Base-by-base conservation (phyloP, 2,888 invertebrate genomes). In the Ormyrus nitidulus region DNA sequence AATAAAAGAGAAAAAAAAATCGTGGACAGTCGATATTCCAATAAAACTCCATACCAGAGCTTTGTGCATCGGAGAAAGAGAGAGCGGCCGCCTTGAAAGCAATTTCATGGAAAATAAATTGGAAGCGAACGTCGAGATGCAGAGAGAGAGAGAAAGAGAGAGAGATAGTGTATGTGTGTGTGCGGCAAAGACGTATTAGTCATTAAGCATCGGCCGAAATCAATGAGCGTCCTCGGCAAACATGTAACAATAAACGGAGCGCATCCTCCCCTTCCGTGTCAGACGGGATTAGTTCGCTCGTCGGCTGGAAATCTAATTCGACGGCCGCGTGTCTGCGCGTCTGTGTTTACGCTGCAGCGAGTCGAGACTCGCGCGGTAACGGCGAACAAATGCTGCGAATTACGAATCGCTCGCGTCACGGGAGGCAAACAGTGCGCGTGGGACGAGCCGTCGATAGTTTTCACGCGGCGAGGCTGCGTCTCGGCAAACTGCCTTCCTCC, bases 371-470 rank as follows among this genome's bases (percentile, higher is more conserved):
- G 85, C 84, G 85, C 19, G 86, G 85, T 66, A 66, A 66, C 84
- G 77, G 82, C 80, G 84, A 87, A 86, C 87, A 87, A 87, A 87
- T 86, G 86, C 86, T 85, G 85, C 85, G 86, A 88, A 88, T 87
- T 86, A 87, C 85, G 84, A 85, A 88, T 87, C 86, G 85, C 86
- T 86, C 84, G 59, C 72, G 72, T 62, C 53, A 71, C 44, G 49
- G 66, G 61, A 6, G 34, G 8, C 72, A 19, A 65, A 48, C 44
- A 5, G 10, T 4, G 9, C 58, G n/a, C 11, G 49, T 59, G 34
- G 44, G 58, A 10, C 48, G 64, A 5, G 48, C 19, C 6, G 62
- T 49, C 77, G 56, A 62, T 69, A 48, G 54, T 70, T 62, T 59
- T 46, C 61, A 8, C 56, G 13, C 56, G 13, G 34, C 19, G 66